These are phyloP conservation scores for Menura novaehollandiae DNA, from an alignment of 2,113 vertebrate species.

Conservation along the genomic window DNA sequence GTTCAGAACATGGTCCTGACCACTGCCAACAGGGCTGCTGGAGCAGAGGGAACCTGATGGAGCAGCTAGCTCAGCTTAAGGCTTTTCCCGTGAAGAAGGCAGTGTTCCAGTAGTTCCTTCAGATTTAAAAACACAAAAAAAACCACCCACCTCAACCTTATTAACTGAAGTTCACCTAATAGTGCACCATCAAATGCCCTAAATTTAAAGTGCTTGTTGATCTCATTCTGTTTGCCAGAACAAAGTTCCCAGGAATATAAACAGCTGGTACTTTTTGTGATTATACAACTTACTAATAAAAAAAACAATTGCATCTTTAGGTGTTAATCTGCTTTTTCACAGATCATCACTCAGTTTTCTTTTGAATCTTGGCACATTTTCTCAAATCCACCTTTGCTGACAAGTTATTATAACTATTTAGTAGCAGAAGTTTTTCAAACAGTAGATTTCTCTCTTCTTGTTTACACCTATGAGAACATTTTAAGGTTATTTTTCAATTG, in stretches of 20 bases:
- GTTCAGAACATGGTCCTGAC: background rate
- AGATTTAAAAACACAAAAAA: background rate
- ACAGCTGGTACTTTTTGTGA: background rate
- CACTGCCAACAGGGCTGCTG: background rate
- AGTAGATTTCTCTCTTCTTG: background rate
- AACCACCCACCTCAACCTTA: background rate
- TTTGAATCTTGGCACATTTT: background rate
- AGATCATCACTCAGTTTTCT: background rate
- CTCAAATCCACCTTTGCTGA: background rate
- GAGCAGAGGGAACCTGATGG: background rate
- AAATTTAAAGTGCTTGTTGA: background rate
- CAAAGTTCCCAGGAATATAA: background rate
- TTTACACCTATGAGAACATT: background rate
- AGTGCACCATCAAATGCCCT: background rate
- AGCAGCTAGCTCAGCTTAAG: background rate
- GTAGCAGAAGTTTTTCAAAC: background rate
- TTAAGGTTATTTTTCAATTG: slow-evolving; percentile 26
- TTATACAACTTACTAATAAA: background rate
- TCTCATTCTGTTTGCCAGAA: background rate
- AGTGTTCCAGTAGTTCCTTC: too few relatives aligned
- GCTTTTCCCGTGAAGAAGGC: background rate
- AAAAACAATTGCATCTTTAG: background rate
- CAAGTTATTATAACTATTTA: background rate
- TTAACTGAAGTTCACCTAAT: background rate
- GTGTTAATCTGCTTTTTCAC: background rate